Conservation (phyloP, 2,888 invertebrate genomes). For the Blastobasis adustella region DNA sequence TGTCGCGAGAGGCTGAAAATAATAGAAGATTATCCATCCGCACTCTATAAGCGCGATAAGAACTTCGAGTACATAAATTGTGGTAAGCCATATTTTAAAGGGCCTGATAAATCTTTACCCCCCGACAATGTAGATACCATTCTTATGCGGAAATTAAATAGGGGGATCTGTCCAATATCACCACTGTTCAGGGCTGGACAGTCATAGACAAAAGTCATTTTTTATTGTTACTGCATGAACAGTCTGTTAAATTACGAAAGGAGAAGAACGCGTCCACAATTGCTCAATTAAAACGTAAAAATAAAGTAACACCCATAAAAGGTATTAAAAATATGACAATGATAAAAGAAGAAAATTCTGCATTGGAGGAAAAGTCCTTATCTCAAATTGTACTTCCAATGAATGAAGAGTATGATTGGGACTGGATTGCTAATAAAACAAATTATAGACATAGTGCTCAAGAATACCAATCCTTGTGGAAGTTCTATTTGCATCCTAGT, state of each 20-base stretch:
- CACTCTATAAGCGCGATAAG: conserved; percentile 19
- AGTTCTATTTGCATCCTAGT: conserved; percentile 79
- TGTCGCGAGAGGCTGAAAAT: conserved; percentile 40
- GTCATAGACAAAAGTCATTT: conserved; percentile 75
- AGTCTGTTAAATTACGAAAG: conserved; percentile 32
- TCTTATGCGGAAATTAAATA: conserved; percentile 40
- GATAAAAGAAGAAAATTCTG: conserved; percentile 28
- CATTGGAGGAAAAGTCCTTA: conserved; percentile 29
- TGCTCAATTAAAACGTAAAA: conserved; percentile 22
- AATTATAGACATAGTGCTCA: conserved; percentile 74
- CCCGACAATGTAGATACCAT: conserved; percentile 77
- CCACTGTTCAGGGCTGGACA: conserved; percentile 70
- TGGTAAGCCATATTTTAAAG: conserved; percentile 81
- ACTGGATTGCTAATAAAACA: conserved; percentile 49
- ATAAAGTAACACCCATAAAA: neutral
- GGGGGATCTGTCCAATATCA: conserved; percentile 61
- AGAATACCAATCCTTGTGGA: conserved; percentile 83
- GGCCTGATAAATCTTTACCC: conserved; percentile 62
- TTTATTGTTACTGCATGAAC: conserved; percentile 60
- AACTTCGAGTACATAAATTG: conserved; percentile 45
- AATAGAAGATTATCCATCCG: conserved; percentile 15
- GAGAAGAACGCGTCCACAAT: conserved; percentile 32
- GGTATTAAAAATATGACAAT: conserved; percentile 22
- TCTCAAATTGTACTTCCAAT: conserved; percentile 39
- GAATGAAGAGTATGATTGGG: conserved; percentile 60